Conservation (phyloP, 2,797 vertebrate genomes). For the Natrix natrix region DNA sequence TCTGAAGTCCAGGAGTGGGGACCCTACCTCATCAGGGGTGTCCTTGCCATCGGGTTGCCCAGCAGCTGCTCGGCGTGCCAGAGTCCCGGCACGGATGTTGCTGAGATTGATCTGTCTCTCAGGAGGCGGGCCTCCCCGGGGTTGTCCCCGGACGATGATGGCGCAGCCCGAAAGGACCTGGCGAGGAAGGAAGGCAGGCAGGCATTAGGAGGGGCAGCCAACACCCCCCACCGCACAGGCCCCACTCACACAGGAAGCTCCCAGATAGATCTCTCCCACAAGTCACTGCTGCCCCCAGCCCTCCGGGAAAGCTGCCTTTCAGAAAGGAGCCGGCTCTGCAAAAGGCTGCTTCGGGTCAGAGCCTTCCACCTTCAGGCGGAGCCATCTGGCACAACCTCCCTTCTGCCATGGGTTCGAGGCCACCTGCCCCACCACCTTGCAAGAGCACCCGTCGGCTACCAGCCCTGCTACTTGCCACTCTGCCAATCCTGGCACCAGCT, state of each 20-base stretch:
- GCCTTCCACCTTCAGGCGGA: too few relatives aligned
- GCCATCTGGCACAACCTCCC: too few relatives aligned
- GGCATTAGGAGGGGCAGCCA: not conserved
- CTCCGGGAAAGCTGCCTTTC: not conserved
- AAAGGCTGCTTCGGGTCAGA: not conserved
- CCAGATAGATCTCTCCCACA: not conserved
- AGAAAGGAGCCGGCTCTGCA: not conserved
- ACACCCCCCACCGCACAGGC: not conserved
- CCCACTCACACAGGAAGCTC: not conserved
- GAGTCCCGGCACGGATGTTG: conserved; percentile 88
- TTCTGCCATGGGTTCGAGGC: not conserved
- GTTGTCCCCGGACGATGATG: conserved; percentile 95
- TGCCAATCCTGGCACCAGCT: not conserved
- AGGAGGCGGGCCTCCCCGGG: conserved; percentile 91
- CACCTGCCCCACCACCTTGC: not conserved
- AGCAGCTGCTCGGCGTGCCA: conserved; percentile 85
- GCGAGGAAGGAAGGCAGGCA: accelerated
- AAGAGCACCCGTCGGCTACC: accelerated
- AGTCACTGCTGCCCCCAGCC: not conserved
- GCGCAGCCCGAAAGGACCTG: conserved; percentile 95
- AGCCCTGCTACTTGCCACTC: not conserved
- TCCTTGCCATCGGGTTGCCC: conserved; percentile 89
- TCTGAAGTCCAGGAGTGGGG: not conserved
- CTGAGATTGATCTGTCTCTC: conserved; percentile 98
- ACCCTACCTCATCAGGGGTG: conserved; percentile 87